phyloP scores from a whole-genome alignment of 1,140 invertebrate genomes.

The Neelides sp. region DNA sequence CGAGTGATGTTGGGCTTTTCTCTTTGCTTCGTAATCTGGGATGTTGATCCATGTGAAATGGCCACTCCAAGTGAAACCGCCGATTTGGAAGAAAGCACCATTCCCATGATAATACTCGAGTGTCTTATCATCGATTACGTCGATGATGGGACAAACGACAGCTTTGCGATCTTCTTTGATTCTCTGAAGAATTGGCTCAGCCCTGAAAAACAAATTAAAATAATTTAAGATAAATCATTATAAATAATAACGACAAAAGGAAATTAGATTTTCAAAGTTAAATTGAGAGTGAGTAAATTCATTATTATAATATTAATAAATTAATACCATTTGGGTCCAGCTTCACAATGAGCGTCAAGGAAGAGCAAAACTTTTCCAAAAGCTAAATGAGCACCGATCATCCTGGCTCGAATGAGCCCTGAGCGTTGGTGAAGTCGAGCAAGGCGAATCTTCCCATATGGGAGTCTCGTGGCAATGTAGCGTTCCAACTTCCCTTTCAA shows the following conservation, averaged over 20 bases:
- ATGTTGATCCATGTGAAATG: constrained; percentile 84
- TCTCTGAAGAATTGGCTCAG: constrained; percentile 70
- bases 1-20: constrained; percentile 27
- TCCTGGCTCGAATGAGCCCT: constrained; percentile 71
- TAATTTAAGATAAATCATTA: constrained; percentile 1
- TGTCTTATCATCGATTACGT: constrained; percentile 75
- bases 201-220: constrained; percentile 39
- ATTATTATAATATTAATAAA: constrained; percentile 22
- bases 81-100: constrained; percentile 48
- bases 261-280: too few species aligned
- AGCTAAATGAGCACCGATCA: constrained; percentile 63
- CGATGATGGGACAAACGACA: constrained; percentile 82
- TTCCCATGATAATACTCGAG: constrained; percentile 62
- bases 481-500: constrained; percentile 60
- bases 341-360: constrained; percentile 91
- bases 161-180: constrained; percentile 63
- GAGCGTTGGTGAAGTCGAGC: constrained; percentile 57
- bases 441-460: constrained; percentile 54
- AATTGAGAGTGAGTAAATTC: neutral
- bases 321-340: constrained; percentile 60
- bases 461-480: constrained; percentile 56
- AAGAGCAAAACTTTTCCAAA: constrained; percentile 77
- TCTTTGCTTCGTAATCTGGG: constrained; percentile 48
- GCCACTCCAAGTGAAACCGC: constrained; percentile 79
- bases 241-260: neutral